Base-by-base conservation (phyloP, 2,797 vertebrate species). In the Rhabdomys pumilio region DNA sequence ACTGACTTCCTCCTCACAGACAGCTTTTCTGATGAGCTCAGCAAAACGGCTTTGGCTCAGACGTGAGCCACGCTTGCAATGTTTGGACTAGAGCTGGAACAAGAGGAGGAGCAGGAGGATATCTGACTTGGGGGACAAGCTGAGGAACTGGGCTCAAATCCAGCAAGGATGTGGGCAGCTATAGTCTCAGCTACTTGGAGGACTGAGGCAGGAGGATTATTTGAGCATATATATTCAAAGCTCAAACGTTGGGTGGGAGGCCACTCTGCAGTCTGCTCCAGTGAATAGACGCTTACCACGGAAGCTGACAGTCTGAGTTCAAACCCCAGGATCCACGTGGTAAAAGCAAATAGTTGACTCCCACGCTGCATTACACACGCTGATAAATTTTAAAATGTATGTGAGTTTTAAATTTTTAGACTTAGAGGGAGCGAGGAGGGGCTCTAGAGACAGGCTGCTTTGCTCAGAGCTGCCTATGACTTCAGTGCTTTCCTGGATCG, bases 21-120 rank as follows among this genome's bases (percentile, higher is more conserved):
- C n/a, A 80, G 85, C 57, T 63, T 90, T 93, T 88, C 81, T 85
- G 81, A 92, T 29, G 93, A 77, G 84, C 85, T 92, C 87, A 34
- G 90, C 31, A 63, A 93, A 90, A 72, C 6, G 12, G 75, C 7
- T 0, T 75, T 14, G 38, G 38, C 65, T 88, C 85, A 6, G 72
- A 44, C 47, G 76, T 93, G 61, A 57, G 19, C 24, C n/a, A 19
- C 5, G 31, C 59, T 80, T 53, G 7, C 3, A 63, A 47, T 91
- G 63, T 79, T 80, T 85, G 73, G 73, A 61, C 61, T 73, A 67
- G 67, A 80, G 61, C 57, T 0, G 44, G 31, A 90, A 73, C 5
- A 15, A 53, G 53, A 72, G 57, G 47, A 20, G 57, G 12, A 41
- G 15, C 24, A 26, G 72, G 69, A 73, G 38, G 73, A 77, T 24